Evolutionary conservation across 35 echinoderm and acorn worm species (phyloP).

Genomic region (Diadema setosum): DNA sequence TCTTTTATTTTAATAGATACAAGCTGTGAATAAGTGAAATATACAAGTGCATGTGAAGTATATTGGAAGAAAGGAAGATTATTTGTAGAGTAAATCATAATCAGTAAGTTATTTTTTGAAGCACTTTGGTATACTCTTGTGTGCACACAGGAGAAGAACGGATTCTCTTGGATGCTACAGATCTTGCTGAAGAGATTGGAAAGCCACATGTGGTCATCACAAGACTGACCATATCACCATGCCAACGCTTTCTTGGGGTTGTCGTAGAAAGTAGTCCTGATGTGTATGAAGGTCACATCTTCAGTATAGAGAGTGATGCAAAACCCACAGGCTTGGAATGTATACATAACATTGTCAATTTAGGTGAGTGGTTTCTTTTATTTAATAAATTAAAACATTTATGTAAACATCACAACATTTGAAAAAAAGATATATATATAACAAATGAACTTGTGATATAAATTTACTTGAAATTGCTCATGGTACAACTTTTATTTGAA

Average conservation of each 20-base stretch:
- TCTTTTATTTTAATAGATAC: too few relatives aligned
- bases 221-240: background rate
- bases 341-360: background rate
- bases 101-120: background rate
- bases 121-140: background rate
- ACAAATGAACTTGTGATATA: too few relatives aligned
- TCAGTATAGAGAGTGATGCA: background rate
- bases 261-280: constrained; percentile 2
- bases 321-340: background rate
- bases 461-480: too few relatives aligned
- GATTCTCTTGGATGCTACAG: background rate
- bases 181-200: background rate
- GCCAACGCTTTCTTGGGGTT: background rate
- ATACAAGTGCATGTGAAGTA: too few relatives aligned
- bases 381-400: too few relatives aligned
- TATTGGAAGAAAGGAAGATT: too few relatives aligned
- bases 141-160: background rate
- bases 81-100: too few relatives aligned
- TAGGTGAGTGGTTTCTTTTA: background rate
- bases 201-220: background rate
- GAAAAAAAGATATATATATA: too few relatives aligned
- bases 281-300: background rate
- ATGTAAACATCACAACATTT: too few relatives aligned
- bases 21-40: too few relatives aligned
- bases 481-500: too few relatives aligned